A percentile compares a stretch with the other conserved stretches of the same genome.
These are phyloP conservation scores for Drosophila imparisetae DNA, from an alignment of 2,888 invertebrate genomes.

Conservation along the genomic window DNA sequence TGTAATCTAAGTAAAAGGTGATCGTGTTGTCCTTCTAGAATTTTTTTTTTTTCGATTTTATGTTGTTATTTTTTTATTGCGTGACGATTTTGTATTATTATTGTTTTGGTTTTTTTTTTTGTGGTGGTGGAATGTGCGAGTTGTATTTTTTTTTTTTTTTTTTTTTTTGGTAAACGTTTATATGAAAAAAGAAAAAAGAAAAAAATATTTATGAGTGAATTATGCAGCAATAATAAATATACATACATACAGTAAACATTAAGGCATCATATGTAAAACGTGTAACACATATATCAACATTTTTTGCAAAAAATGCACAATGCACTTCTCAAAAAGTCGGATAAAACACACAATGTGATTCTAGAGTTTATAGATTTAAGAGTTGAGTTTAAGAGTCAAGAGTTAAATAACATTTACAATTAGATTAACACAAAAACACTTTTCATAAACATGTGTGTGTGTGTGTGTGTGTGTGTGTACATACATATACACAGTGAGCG, in stretches of 20 bases:
- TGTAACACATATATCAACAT: slow-evolving; percentile 49
- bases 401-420: slow-evolving; percentile 54
- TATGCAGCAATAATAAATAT: slow-evolving; percentile 83
- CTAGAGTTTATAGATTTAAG: slow-evolving; percentile 22
- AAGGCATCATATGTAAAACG: slow-evolving; percentile 68
- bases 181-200: slow-evolving; percentile 83
- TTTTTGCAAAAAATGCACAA: slow-evolving; percentile 28
- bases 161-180: slow-evolving; percentile 75
- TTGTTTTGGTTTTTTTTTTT: slow-evolving; percentile 48
- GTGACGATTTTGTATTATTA: slow-evolving; percentile 45
- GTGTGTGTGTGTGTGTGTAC: slow-evolving; percentile 28
- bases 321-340: slow-evolving; percentile 40
- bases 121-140: slow-evolving; percentile 80
- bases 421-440: slow-evolving; percentile 56
- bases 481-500: slow-evolving; percentile 61
- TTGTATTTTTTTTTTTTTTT: slow-evolving; percentile 49
- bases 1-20: slow-evolving; percentile 34
- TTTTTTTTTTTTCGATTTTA: slow-evolving; percentile 45
- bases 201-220: slow-evolving; percentile 83
- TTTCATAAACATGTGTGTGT: slow-evolving; percentile 31
- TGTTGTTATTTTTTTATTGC: slow-evolving; percentile 41
- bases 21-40: slow-evolving; percentile 56
- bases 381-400: slow-evolving; percentile 23
- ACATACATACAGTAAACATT: slow-evolving; percentile 80
- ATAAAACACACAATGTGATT: slow-evolving; percentile 49